Base-by-base conservation (phyloP, 2,797 vertebrate genomes). In the Chrysocyon brachyurus region DNA sequence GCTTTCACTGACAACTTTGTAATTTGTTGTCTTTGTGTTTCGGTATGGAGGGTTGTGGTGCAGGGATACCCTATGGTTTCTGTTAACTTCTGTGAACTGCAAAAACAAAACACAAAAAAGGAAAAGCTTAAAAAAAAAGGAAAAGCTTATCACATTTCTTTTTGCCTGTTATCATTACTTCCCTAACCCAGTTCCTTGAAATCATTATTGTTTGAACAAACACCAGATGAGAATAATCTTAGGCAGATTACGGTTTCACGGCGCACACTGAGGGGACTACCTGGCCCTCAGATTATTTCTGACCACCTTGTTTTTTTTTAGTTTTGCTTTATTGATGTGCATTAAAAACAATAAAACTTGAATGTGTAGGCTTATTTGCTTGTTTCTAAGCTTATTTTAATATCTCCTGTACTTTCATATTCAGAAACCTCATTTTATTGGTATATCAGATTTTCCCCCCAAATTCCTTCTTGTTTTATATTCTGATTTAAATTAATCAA, bases 151-250 rank as follows among this genome's bases (percentile, higher is more conserved):
- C 52, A 26, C 66, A 1, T 31, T 31, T 33, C 14, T 10, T 40
- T 85, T 31, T 66, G 36, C 15, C 24, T 73, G 14, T 61, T 9
- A 36, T 36, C 26, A 2, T n/a, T 24, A 22, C 46, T 88, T 79
- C 73, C 11, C 31, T 26, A 2, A 2, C 79, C n/a, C 95, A 54
- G 46, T 28, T 49, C 73, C 91, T 93, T 93, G 84, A 82, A 96
- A 7, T 92, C 87, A 33, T 95, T 91, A 90, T 59, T 54, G 11
- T 75, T 87, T 94, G 89, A 66, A 75, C 46, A 72, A 82, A 87
- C 75, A 73, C 96, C 95, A 91, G 91, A 19, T n/a, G 86, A 81
- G 68, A 87, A 56, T 79, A 2, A 85, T 70, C 87, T 83, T 57
- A 56, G 77, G 96, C 68, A 77, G 90, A 63, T 94, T 94, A 83